Conservation (phyloP, 2,797 vertebrate species). For the Saguinus oedipus region DNA sequence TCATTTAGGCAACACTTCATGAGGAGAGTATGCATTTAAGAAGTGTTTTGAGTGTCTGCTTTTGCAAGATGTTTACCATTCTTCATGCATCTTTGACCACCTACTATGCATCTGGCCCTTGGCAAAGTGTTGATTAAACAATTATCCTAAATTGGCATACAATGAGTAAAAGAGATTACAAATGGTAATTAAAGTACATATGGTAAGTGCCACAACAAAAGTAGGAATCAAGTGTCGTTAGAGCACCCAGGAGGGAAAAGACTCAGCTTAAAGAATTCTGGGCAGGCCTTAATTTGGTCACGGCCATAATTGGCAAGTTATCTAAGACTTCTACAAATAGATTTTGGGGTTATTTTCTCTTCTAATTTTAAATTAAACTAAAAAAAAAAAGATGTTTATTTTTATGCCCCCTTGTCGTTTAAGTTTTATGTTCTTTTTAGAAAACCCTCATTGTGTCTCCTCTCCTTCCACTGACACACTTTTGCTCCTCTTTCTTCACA, state of each 20-base stretch:
- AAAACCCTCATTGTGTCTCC: not conserved
- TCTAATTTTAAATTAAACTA: not conserved
- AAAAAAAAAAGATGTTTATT: not conserved
- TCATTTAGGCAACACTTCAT: not conserved
- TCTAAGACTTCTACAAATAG: not conserved
- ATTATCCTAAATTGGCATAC: not conserved
- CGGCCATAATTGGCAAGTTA: not conserved
- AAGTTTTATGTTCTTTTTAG: not conserved
- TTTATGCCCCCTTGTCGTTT: not conserved
- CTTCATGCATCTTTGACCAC: slow-evolving; percentile 3
- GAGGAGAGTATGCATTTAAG: not conserved
- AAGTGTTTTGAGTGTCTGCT: not conserved
- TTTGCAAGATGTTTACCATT: not conserved
- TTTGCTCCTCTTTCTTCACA: not conserved
- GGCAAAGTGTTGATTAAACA: slow-evolving; percentile 33
- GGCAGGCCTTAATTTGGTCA: not conserved
- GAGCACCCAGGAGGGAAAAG: not conserved
- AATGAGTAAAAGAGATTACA: slow-evolving; percentile 4
- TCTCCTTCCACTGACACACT: not conserved
- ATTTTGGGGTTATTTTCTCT: not conserved
- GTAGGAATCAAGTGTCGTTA: not conserved
- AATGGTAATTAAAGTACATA: not conserved
- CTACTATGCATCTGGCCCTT: slow-evolving; percentile 29
- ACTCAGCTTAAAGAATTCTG: not conserved
- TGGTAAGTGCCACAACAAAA: slow-evolving; percentile 14